Evolutionary conservation across 2,888 invertebrate species (phyloP), one percentile per base, ranked within the genome.

Genomic region (Apantesis nais): DNA sequence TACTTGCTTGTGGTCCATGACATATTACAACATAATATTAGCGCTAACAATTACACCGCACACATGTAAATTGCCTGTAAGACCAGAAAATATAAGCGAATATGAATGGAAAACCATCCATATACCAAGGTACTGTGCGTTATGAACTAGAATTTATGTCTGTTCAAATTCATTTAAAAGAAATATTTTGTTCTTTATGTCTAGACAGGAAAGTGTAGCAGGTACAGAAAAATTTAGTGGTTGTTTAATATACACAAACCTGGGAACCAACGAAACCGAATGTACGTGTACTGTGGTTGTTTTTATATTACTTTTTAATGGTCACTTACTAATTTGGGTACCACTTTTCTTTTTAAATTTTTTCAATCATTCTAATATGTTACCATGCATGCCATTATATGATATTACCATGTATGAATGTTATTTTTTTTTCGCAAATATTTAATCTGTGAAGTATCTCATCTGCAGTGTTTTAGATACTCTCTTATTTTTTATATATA

Each of bases 41-140:
- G 90, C 92, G 61, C 84, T 95, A 55, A 89, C 92, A 5, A 84
- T 93, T 65, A 90, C 91, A 55, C 92, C 94, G 34, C 93, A 95
- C 79, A 88, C 85, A 75, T 95, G 95, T 78, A 79, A 87, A 75
- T 82, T 94, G 25, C 92, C 94, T 9, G 85, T 88, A 52, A 87
- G 87, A 66, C 84, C 86, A 8, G 82, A 81, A 37, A 89, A 91
- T 78, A 73, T 90, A 4, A 90, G 89, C 68, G 80, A 86, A 25
- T 76, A 85, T 39, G 71, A 81, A 37, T 95, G 95, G 93, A 93
- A 89, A 78, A 62, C 76, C 3, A 85, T 84, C 75, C 78, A 88
- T 74, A 86, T 91, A 70, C 92, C 92, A 39, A 80, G 69, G 92
- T 91, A 60, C 16, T 41, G 48, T 52, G n/a, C 14, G n/a, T 65